Evolutionary conservation across 1,140 invertebrate genomes (phyloP).

Genomic region (Probaryconus sp.): DNA sequence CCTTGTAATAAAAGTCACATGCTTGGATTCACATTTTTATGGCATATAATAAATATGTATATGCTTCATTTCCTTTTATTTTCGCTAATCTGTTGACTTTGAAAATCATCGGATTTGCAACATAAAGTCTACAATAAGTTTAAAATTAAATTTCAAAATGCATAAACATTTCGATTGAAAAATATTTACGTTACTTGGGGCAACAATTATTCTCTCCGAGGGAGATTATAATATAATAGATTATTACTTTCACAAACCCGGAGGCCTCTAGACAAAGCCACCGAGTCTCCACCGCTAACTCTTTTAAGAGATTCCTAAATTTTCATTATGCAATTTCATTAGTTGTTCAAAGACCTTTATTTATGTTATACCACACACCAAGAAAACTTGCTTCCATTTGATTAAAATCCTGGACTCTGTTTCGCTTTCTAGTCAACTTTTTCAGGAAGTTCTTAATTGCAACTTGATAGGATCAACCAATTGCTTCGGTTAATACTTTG

Average conservation of each 20-base stretch:
- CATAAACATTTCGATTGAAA: conserved; percentile 24
- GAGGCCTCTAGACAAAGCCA: conserved; percentile 32
- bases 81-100: conserved; percentile 20
- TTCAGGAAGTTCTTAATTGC: conserved; percentile 6
- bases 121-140: conserved; percentile 27
- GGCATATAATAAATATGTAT: conserved; percentile 30
- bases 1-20: conserved; percentile 34
- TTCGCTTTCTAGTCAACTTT: conserved; percentile 1
- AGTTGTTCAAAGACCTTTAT: conserved; percentile 30
- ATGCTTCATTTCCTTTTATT: conserved; percentile 16
- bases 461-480: neutral
- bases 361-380: conserved; percentile 16
- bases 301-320: conserved; percentile 35
- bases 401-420: conserved; percentile 28
- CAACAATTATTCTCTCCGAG: conserved; percentile 14
- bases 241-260: conserved; percentile 46
- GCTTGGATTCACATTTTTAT: conserved; percentile 28
- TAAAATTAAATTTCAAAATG: conserved; percentile 38
- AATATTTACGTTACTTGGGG: conserved; percentile 16
- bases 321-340: conserved; percentile 45
- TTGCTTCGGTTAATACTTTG: neutral
- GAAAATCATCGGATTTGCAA: conserved; percentile 16
- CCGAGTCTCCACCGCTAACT: conserved; percentile 15
- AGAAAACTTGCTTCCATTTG: conserved; percentile 34
- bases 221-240: conserved; percentile 42